A percentile compares a stretch with the other conserved stretches of the same genome.
Conservation (phyloP, 2,888 invertebrate genomes). For the Apamea anceps region DNA sequence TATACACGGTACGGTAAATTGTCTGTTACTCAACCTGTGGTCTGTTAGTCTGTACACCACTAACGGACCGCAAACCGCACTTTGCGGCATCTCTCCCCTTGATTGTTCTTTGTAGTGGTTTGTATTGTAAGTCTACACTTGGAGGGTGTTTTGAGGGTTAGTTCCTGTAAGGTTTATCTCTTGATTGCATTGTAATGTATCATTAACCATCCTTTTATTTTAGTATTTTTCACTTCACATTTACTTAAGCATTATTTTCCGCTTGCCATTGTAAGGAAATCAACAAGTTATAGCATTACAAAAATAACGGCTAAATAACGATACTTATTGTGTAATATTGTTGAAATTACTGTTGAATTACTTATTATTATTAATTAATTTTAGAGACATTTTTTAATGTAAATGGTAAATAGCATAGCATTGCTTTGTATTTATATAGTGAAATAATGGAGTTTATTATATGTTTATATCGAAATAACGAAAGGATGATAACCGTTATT, state of each 20-base stretch:
- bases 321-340: no score
- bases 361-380: no score
- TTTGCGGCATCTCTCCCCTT: slow-evolving; percentile 12
- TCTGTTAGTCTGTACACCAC: background rate
- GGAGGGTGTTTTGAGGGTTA: background rate
- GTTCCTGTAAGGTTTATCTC: background rate
- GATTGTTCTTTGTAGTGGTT: slow-evolving; percentile 20
- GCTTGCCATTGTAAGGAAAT: background rate
- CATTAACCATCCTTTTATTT: background rate
- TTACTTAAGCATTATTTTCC: background rate
- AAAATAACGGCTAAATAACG: no score
- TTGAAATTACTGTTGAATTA: no score
- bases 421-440: no score
- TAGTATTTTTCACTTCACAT: background rate
- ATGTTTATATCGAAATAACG: no score
- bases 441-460: no score
- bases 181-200: background rate
- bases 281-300: background rate
- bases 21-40: background rate
- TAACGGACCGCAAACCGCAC: slow-evolving; percentile 4
- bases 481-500: no score
- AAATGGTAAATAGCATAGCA: no score
- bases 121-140: background rate
- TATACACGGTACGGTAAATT: no score
- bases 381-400: no score